A percentile compares a stretch with the other conserved stretches of the same genome.
These are phyloP conservation scores for Porites evermanni DNA, from an alignment of 92 coral and sea anemone genomes.

Conservation along the genomic window DNA sequence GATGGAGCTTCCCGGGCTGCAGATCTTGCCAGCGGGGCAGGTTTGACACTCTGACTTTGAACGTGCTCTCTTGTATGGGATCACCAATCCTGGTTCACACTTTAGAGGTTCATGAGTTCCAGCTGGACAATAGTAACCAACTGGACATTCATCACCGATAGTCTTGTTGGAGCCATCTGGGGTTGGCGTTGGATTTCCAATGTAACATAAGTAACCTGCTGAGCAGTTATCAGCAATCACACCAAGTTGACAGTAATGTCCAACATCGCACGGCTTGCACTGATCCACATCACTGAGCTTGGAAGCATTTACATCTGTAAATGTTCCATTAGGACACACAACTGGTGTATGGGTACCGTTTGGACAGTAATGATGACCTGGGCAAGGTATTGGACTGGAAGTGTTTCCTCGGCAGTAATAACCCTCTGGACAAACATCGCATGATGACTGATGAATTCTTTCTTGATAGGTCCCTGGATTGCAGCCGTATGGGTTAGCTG, in stretches of 20 bases:
- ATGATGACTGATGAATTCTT: slow-evolving; percentile 56
- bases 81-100: slow-evolving; percentile 84
- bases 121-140: slow-evolving; percentile 88
- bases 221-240: slow-evolving; percentile 76
- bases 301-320: slow-evolving; percentile 60
- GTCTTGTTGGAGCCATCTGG: slow-evolving; percentile 86
- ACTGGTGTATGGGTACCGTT: slow-evolving; percentile 80
- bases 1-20: slow-evolving; percentile 78
- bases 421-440: slow-evolving; percentile 87
- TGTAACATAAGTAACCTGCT: slow-evolving; percentile 89
- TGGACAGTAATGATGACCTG: slow-evolving; percentile 80
- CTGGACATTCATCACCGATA: slow-evolving; percentile 79
- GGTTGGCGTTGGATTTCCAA: slow-evolving; percentile 79
- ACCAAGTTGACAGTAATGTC: slow-evolving; percentile 92
- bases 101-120: slow-evolving; percentile 69
- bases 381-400: slow-evolving; percentile 83
- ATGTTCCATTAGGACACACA: slow-evolving; percentile 95
- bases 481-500: slow-evolving; percentile 89
- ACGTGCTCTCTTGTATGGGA: slow-evolving; percentile 79
- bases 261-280: slow-evolving; percentile 85
- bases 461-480: slow-evolving; percentile 92
- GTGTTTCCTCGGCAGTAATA: slow-evolving; percentile 88
- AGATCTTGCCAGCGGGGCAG: slow-evolving; percentile 97
- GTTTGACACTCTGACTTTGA: slow-evolving; percentile 81
- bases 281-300: slow-evolving; percentile 70